Conservation (phyloP, 2,797 vertebrate genomes). For the Chaetophractus vellerosus region DNA sequence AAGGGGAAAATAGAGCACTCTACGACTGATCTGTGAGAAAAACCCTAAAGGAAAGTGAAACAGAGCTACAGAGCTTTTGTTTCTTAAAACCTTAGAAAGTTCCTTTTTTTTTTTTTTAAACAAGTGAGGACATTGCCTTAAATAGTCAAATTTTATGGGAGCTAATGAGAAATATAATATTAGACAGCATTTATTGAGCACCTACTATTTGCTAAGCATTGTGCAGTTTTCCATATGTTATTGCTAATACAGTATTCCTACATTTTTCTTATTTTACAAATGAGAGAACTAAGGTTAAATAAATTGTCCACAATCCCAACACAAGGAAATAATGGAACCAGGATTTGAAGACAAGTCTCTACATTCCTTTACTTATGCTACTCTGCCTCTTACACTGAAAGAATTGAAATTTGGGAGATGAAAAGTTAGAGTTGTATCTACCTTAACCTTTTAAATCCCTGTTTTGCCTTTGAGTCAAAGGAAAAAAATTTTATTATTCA, state of each 20-base stretch:
- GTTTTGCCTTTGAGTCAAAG: constrained; percentile 60
- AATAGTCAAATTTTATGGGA: constrained; percentile 55
- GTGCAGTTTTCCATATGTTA: constrained; percentile 24
- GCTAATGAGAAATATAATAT: constrained; percentile 37
- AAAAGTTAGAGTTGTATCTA: neutral
- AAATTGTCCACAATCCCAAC: neutral
- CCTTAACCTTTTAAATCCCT: constrained; percentile 62
- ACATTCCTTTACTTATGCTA: neutral
- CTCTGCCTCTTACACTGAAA: neutral
- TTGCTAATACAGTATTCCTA: constrained; percentile 10
- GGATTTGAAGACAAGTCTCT: constrained; percentile 34
- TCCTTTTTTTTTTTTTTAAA: constrained; percentile 2
- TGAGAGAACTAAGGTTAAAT: constrained; percentile 43
- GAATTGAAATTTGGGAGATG: neutral
- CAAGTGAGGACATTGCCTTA: neutral
- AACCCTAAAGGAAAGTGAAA: constrained; percentile 29
- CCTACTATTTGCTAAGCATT: constrained; percentile 40
- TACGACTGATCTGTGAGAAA: constrained; percentile 19
- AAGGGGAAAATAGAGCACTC: neutral
- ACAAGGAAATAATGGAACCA: constrained; percentile 5
- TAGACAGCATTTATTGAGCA: neutral
- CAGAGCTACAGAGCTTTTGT: constrained; percentile 29
- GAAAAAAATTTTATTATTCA: constrained; percentile 63
- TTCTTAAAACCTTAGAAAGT: constrained; percentile 20
- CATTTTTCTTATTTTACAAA: constrained; percentile 44